Conservation (phyloP, 2,113 vertebrate genomes). For the Heptranchias perlo region DNA sequence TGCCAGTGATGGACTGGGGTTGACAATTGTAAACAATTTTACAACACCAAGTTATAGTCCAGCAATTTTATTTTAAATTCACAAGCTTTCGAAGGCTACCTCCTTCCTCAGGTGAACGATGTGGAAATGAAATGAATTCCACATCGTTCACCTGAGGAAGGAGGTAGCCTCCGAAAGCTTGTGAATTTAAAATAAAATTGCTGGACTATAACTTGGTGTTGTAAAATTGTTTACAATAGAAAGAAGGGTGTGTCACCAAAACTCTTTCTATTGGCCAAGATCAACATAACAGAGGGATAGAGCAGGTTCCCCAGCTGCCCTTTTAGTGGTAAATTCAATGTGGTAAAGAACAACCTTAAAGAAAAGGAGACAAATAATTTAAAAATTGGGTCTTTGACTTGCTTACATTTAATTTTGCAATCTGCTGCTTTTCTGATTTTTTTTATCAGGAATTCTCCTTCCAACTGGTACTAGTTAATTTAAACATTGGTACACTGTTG, state of each 20-base stretch:
- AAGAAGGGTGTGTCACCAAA: neutral
- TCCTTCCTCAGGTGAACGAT: too few relatives aligned
- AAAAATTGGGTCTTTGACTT: neutral
- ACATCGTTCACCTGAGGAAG: too few relatives aligned
- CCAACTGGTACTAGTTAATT: neutral
- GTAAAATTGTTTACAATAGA: too few relatives aligned
- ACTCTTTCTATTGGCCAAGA: neutral
- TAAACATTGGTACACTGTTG: neutral
- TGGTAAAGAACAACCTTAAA: neutral
- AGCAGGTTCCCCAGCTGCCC: neutral
- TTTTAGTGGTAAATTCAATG: neutral
- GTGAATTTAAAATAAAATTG: too few relatives aligned
- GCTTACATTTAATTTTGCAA: neutral
- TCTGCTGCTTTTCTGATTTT: neutral
- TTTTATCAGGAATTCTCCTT: neutral
- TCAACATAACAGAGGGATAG: neutral
- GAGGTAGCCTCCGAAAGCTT: too few relatives aligned
- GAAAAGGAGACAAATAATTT: neutral
- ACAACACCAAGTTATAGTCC: too few relatives aligned
- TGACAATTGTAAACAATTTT: too few relatives aligned
- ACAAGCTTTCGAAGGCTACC: too few relatives aligned
- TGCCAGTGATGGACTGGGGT: too few relatives aligned
- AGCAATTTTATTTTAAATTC: too few relatives aligned
- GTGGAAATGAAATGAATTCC: too few relatives aligned
- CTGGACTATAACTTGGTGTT: too few relatives aligned